Base-by-base conservation (phyloP, 2,113 vertebrate genomes). In the Clarias gariepinus region DNA sequence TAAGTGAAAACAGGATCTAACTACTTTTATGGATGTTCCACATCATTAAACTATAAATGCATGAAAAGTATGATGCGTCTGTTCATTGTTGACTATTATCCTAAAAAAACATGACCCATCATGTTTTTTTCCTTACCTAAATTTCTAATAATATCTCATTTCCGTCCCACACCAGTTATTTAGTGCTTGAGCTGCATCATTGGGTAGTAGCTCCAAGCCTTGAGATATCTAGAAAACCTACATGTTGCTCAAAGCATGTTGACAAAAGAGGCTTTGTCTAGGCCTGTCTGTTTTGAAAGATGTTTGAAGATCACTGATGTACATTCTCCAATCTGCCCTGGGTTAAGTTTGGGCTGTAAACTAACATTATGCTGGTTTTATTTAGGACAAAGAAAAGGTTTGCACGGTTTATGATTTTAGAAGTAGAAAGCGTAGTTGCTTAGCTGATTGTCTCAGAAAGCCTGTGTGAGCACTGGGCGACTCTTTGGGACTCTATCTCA, bases 281-380 rank as follows among this genome's bases (percentile, higher is more conserved):
- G 88, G 84, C 86, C 86, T 90, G 87, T 88, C 82, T 88, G 28
- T 87, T 57, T 36, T 69, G 25, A n/a, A 82, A 90, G 82, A 91
- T 89, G 81, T 23, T 69, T 63, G 60, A 23, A 79, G 84, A 81
- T 82, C 30, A n/a, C 57, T 47, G 57, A 61, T 41, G 30, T 55
- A 68, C 88, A 85, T 73, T 81, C 79, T 73, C 2, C 64, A 57
- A 25, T 25, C 79, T 33, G 81, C 69, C 33, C 60, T 73, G 30
- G 28, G 47, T 78, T 41, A 21, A 25, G 28, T 28, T 33, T 66
- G 23, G 30, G 5, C 73, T 69, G 52, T 79, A 61, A 83, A 84
- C 33, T 57, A 79, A 78, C 8, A 25, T 79, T 82, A 68, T 36
- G 3, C 16, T 21, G 33, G 9, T 8, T 85, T 80, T 21, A 68